phyloP scores from a whole-genome alignment of 2,888 invertebrate genomes.

The Lithophane ornitopus region DNA sequence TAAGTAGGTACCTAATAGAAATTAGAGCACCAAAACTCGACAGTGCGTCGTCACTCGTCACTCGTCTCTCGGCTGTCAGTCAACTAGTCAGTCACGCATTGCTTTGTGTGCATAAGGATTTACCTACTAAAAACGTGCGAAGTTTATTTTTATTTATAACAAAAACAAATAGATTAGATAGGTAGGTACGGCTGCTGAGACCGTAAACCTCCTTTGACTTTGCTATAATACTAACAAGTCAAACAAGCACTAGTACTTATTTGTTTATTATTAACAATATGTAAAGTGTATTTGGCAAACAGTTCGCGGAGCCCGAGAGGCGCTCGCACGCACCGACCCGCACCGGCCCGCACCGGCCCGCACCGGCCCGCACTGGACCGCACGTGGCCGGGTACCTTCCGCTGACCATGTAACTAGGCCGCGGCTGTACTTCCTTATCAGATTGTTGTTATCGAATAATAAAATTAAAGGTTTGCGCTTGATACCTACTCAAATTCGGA shows the following conservation, averaged over 20 bases:
- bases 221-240: not conserved
- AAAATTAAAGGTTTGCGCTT: conserved; percentile 48
- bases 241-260: not conserved
- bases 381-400: not conserved
- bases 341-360: not conserved
- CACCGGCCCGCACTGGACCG: not conserved
- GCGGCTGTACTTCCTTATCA: conserved; percentile 47
- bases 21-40: not conserved
- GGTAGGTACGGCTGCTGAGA: conserved; percentile 1
- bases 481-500: conserved; percentile 31
- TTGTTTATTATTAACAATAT: not conserved
- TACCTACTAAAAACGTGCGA: not conserved
- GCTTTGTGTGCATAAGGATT: not conserved
- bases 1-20: too few species aligned
- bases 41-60: not conserved
- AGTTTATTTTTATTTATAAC: conserved; percentile 10
- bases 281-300: not conserved
- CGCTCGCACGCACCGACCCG: not conserved
- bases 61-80: conserved; percentile 11
- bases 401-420: conserved; percentile 19
- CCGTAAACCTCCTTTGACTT: not conserved
- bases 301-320: not conserved
- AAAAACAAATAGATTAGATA: conserved; percentile 23
- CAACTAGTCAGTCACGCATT: conserved; percentile 17
- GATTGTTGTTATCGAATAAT: conserved; percentile 54